Conservation (phyloP, 2,797 vertebrate genomes). For the Tolypeutes matacus region DNA sequence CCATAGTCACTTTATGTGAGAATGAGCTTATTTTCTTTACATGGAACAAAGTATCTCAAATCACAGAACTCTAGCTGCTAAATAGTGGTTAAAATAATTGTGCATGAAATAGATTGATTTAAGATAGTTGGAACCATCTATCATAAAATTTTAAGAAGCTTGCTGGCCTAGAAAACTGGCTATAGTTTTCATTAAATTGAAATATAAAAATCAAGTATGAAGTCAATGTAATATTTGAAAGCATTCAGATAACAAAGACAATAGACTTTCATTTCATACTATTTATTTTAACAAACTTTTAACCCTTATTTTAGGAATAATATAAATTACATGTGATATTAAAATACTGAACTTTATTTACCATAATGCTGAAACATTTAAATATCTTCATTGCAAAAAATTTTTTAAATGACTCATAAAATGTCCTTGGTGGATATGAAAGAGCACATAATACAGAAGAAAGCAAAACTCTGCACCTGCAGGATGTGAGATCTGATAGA, state of each 20-base stretch:
- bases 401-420: not conserved
- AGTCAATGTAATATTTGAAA: conserved; percentile 50
- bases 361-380: not conserved
- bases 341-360: not conserved
- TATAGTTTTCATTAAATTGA: conserved; percentile 64
- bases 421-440: not conserved
- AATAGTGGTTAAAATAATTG: conserved; percentile 50
- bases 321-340: not conserved
- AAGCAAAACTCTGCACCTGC: not conserved
- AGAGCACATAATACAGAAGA: not conserved
- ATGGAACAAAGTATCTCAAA: not conserved
- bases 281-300: not conserved
- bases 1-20: not conserved
- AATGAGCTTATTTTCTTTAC: not conserved
- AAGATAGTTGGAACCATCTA: not conserved
- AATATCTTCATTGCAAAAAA: not conserved
- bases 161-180: not conserved
- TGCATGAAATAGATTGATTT: conserved; percentile 50
- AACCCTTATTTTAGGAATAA: not conserved
- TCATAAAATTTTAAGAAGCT: conserved; percentile 55
- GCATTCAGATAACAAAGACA: not conserved
- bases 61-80: conserved; percentile 44
- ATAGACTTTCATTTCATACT: not conserved
- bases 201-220: not conserved
- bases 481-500: not conserved